Percentiles rank a stretch among this genome's conserved stretches.
Evolutionary conservation across 1,140 invertebrate genomes (phyloP).

Genomic region (honey bee (Apis mellifera)): DNA sequence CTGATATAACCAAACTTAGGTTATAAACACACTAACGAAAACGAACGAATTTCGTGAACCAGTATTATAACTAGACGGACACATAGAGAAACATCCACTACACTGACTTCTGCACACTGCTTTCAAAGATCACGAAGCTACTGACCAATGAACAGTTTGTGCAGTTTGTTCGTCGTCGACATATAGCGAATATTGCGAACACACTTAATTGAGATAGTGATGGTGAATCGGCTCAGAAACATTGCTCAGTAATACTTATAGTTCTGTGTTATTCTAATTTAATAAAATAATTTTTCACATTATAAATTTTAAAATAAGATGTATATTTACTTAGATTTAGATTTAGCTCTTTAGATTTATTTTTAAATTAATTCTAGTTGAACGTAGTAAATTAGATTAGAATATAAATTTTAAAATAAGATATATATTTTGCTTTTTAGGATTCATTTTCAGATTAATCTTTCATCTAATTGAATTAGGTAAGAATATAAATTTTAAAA

Average conservation of each 20-base stretch:
- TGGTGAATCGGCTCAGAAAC: neutral
- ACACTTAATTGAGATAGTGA: neutral
- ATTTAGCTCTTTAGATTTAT: too few species aligned
- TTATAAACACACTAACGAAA: neutral
- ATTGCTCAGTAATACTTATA: neutral
- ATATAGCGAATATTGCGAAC: constrained; percentile 9
- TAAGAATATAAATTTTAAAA: too few species aligned
- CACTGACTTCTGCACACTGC: neutral
- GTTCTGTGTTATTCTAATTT: too few species aligned
- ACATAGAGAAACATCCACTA: neutral
- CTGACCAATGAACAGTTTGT: constrained; percentile 20
- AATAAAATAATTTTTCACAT: too few species aligned
- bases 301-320: too few species aligned
- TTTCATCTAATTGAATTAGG: too few species aligned
- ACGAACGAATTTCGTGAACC: neutral
- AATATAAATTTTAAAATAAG: too few species aligned
- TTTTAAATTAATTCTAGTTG: too few species aligned
- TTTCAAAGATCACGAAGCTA: constrained; percentile 32
- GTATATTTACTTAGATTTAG: too few species aligned
- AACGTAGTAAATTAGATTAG: too few species aligned
- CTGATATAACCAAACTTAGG: neutral
- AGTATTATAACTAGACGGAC: neutral
- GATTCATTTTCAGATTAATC: too few species aligned
- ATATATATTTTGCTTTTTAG: too few species aligned
- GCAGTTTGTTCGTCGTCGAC: neutral